phyloP scores from a whole-genome alignment of 2,797 vertebrate species.

The Lycodopsis pacificus region DNA sequence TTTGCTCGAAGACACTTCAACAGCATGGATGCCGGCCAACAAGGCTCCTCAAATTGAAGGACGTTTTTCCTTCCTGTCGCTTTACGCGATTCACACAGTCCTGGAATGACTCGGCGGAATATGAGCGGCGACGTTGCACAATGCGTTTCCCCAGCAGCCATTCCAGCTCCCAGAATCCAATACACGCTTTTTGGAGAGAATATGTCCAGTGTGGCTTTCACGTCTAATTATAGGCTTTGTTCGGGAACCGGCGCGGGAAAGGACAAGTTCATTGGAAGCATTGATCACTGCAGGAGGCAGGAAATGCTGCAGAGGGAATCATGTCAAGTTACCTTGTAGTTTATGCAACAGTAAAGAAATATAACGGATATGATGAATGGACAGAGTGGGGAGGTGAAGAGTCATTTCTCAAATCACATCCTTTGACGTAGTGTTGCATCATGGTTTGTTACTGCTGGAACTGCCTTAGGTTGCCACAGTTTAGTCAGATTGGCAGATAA shows the following conservation, averaged over 20 bases:
- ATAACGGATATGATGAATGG: slow-evolving; percentile 19
- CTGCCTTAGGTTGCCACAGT: not conserved
- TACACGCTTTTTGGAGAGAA: slow-evolving; percentile 33
- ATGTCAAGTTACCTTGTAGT: slow-evolving; percentile 46
- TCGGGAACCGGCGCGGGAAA: slow-evolving; percentile 16
- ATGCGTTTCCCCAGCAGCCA: slow-evolving; percentile 23
- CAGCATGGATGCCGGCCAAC: not conserved
- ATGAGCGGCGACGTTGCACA: slow-evolving; percentile 39
- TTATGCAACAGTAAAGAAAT: slow-evolving; percentile 44
- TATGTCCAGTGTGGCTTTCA: slow-evolving; percentile 55
- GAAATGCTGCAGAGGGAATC: slow-evolving; percentile 49
- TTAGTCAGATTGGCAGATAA: not conserved
- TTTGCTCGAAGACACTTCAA: slow-evolving; percentile 1
- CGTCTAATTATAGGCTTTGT: slow-evolving; percentile 59
- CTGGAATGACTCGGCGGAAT: slow-evolving; percentile 42
- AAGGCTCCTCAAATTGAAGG: slow-evolving; percentile 1
- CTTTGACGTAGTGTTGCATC: slow-evolving; percentile 38
- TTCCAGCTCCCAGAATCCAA: slow-evolving; percentile 36
- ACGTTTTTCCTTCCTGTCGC: slow-evolving; percentile 31
- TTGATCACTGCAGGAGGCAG: not conserved
- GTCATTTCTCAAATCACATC: slow-evolving; percentile 39
- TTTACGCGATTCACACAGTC: not conserved
- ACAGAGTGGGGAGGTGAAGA: slow-evolving; percentile 9
- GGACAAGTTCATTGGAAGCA: slow-evolving; percentile 33
- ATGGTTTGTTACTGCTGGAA: not conserved